Conservation (phyloP, 2,888 invertebrate genomes). For the Liodrosophila aerea region DNA sequence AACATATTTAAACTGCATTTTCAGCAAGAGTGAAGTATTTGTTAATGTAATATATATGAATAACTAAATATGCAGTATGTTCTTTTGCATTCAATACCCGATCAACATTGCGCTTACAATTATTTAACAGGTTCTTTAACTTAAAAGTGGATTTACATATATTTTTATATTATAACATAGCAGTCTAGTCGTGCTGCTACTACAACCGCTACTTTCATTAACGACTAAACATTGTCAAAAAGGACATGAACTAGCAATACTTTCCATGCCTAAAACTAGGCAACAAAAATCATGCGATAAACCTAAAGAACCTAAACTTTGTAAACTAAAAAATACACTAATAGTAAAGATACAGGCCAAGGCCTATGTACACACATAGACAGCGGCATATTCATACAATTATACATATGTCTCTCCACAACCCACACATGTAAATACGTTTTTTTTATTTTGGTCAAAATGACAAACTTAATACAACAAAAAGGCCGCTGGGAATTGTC, state of each 20-base stretch:
- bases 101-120: too few species aligned
- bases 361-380: not conserved
- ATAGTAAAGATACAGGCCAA: not conserved
- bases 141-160: too few species aligned
- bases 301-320: slow-evolving; percentile 1
- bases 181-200: too few species aligned
- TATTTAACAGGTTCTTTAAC: too few species aligned
- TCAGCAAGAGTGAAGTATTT: too few species aligned
- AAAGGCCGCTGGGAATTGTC: slow-evolving; percentile 46
- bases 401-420: not conserved
- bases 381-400: not conserved
- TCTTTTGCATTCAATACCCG: too few species aligned
- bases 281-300: slow-evolving; percentile 11
- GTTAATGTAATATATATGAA: too few species aligned
- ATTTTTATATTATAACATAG: too few species aligned
- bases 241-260: slow-evolving; percentile 1
- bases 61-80: too few species aligned
- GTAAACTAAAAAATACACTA: not conserved
- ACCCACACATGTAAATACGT: slow-evolving; percentile 19
- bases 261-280: slow-evolving; percentile 20
- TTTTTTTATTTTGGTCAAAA: slow-evolving; percentile 15
- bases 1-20: too few species aligned
- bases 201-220: too few species aligned
- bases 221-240: not conserved
- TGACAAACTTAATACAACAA: slow-evolving; percentile 36